These are phyloP conservation scores for Ichneumon xanthorius DNA, from an alignment of 2,888 invertebrate species.

Conservation along the genomic window DNA sequence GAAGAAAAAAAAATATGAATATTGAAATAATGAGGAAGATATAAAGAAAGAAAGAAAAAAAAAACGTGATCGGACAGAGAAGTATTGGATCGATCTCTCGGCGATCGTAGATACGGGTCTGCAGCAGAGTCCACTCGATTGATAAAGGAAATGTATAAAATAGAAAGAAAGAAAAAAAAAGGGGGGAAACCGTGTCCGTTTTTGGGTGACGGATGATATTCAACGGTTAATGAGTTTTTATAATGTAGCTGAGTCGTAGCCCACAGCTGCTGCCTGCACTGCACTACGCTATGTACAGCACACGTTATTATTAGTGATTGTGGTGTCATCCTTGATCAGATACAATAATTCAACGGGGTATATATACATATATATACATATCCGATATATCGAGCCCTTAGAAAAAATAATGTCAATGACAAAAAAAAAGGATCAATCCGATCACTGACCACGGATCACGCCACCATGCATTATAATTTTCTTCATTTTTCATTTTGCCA, in stretches of 20 bases:
- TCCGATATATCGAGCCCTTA: background rate
- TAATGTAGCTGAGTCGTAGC: conserved; percentile 82
- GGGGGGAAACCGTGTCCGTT: background rate
- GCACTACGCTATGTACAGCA: conserved; percentile 84
- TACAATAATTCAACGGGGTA: background rate
- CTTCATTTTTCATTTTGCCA: conserved; percentile 79
- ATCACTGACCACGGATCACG: conserved; percentile 76
- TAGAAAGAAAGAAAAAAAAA: conserved; percentile 12
- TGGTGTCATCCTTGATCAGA: conserved; percentile 78
- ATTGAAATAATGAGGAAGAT: conserved; percentile 31
- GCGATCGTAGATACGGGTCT: conserved; percentile 73
- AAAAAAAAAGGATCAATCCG: conserved; percentile 19
- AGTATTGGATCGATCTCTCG: conserved; percentile 49
- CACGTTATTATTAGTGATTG: conserved; percentile 79
- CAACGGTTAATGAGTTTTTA: conserved; percentile 76
- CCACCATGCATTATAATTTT: conserved; percentile 78
- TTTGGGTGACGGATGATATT: conserved; percentile 56
- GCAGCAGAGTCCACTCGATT: conserved; percentile 79
- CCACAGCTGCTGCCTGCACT: conserved; percentile 84
- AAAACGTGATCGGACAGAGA: conserved; percentile 49
- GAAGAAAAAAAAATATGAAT: conserved; percentile 48
- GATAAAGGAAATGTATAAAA: conserved; percentile 67
- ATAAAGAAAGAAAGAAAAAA: conserved; percentile 17
- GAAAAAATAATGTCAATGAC: background rate
- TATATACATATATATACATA: background rate